phyloP scores from a whole-genome alignment of 2,113 vertebrate species.

The Cranoglanis bouderius region DNA sequence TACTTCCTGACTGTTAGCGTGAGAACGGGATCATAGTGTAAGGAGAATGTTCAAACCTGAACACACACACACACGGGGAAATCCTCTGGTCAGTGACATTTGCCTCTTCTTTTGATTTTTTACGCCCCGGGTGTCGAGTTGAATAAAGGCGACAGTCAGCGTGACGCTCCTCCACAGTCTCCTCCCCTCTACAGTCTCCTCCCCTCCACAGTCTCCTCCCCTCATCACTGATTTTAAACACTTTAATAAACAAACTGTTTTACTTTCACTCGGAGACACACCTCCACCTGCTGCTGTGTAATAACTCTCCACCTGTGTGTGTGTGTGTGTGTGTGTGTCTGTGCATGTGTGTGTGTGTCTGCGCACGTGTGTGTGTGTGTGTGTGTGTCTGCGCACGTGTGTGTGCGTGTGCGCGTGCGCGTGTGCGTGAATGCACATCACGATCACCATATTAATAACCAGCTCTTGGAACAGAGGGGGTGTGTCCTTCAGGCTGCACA shows the following conservation, averaged over 20 bases:
- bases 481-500: not conserved
- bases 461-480: not conserved
- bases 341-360: too few relatives aligned
- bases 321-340: too few relatives aligned
- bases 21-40: conserved; percentile 87
- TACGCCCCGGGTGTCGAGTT: conserved; percentile 84
- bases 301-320: not conserved
- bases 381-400: too few relatives aligned
- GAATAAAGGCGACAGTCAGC: conserved; percentile 84
- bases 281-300: conserved; percentile 48
- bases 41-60: conserved; percentile 77
- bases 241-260: conserved; percentile 86
- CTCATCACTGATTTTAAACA: conserved; percentile 78
- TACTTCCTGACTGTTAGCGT: conserved; percentile 79
- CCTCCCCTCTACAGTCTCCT: too few relatives aligned
- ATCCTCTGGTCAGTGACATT: conserved; percentile 82
- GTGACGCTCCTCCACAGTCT: not conserved
- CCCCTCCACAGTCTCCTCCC: too few relatives aligned
- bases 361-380: too few relatives aligned
- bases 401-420: too few relatives aligned
- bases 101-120: conserved; percentile 84
- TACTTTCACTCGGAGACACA: conserved; percentile 80
- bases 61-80: conserved; percentile 70
- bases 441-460: not conserved
- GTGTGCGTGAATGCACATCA: too few relatives aligned